Conservation (phyloP, 2,888 invertebrate species). For the Amphimallon solstitiale region DNA sequence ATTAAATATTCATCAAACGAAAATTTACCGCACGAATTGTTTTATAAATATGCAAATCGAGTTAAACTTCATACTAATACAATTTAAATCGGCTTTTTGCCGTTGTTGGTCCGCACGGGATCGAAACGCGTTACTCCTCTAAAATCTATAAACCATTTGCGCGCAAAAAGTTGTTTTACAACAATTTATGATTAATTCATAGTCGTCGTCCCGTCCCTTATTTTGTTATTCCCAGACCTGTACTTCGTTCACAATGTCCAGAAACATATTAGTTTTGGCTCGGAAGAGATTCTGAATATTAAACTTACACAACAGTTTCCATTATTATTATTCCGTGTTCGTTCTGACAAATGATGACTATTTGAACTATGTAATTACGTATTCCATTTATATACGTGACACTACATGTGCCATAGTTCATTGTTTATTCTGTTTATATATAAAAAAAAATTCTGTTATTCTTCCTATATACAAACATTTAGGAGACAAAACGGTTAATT, state of each 20-base stretch:
- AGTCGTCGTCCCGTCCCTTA: slow-evolving; percentile 4
- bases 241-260: background rate
- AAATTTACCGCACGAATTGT: slow-evolving; percentile 35
- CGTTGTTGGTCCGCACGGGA: background rate
- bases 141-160: slow-evolving; percentile 32
- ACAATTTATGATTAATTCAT: slow-evolving; percentile 36
- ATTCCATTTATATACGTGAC: slow-evolving; percentile 36
- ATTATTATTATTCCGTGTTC: slow-evolving; percentile 28
- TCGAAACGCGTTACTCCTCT: slow-evolving; percentile 10
- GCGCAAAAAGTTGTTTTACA: slow-evolving; percentile 33
- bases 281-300: slow-evolving; percentile 16
- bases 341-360: slow-evolving; percentile 37
- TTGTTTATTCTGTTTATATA: slow-evolving; percentile 25
- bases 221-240: background rate
- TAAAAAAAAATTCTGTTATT: background rate
- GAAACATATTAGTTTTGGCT: slow-evolving; percentile 27
- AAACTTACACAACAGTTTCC: slow-evolving; percentile 23
- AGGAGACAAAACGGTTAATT: slow-evolving; percentile 26
- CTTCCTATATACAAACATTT: slow-evolving; percentile 6
- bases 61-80: slow-evolving; percentile 30
- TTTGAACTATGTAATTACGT: slow-evolving; percentile 38
- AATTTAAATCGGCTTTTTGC: slow-evolving; percentile 35
- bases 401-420: slow-evolving; percentile 19
- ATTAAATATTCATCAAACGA: slow-evolving; percentile 36
- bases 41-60: slow-evolving; percentile 35